Percentiles rank a stretch among this genome's conserved stretches.
phyloP scores from a whole-genome alignment of 2,888 invertebrate species.

The Agriopis marginaria region DNA sequence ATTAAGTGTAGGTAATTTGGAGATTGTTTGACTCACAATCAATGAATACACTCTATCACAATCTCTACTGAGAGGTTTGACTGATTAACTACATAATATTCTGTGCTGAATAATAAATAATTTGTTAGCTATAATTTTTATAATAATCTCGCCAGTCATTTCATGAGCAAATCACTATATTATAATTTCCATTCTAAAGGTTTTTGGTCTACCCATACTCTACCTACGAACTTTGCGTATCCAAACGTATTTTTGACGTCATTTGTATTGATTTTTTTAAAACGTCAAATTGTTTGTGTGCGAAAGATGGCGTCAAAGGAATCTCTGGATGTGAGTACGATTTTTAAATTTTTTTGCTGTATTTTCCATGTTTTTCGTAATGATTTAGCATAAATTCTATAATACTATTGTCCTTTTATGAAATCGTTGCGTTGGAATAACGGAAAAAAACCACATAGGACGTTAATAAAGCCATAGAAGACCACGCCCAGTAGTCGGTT shows the following conservation, averaged over 20 bases:
- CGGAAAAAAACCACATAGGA: background rate
- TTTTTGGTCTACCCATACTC: no score
- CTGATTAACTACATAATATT: no score
- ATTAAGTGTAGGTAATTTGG: no score
- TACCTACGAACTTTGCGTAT: conserved; percentile 36
- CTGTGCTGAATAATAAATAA: no score
- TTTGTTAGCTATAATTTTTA: no score
- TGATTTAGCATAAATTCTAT: conserved; percentile 18
- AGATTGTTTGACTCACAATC: no score
- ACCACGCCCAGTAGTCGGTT: conserved; percentile 65
- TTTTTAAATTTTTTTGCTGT: conserved; percentile 51
- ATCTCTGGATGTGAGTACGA: conserved; percentile 82
- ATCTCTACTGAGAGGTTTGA: no score
- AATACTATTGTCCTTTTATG: conserved; percentile 31
- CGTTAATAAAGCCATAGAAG: conserved; percentile 50
- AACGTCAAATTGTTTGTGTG: conserved; percentile 79
- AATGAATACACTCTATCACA: no score
- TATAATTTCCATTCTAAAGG: no score
- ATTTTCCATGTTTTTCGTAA: conserved; percentile 32
- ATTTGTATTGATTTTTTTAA: conserved; percentile 71
- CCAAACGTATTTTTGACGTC: conserved; percentile 55
- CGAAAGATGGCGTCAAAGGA: conserved; percentile 86
- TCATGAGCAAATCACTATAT: no score
- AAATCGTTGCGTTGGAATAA: conserved; percentile 8
- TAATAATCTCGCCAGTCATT: no score